These are phyloP conservation scores for Orchesella flavescens DNA, from an alignment of 2,888 invertebrate genomes.

Conservation along the genomic window DNA sequence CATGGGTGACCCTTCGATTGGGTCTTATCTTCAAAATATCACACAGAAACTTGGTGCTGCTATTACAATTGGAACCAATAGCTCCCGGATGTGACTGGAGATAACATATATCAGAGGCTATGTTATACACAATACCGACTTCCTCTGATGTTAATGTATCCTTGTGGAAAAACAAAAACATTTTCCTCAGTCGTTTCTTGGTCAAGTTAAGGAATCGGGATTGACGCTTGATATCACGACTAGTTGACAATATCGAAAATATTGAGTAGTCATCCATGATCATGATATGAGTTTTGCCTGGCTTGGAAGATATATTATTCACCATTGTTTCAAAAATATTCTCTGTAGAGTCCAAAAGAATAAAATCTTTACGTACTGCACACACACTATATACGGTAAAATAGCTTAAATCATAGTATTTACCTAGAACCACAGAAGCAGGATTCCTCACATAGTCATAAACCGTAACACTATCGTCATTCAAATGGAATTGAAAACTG, in stretches of 20 bases:
- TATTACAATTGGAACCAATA: background rate
- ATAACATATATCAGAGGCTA: constrained; percentile 50
- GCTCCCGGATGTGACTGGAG: constrained; percentile 21
- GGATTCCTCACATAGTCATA: constrained; percentile 45
- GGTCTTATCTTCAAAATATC: constrained; percentile 58
- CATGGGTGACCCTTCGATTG: constrained; percentile 52
- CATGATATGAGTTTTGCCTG: constrained; percentile 47
- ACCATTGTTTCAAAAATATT: constrained; percentile 25
- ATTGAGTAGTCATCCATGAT: constrained; percentile 67
- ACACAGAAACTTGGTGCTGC: constrained; percentile 43
- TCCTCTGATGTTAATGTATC: constrained; percentile 48
- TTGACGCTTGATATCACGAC: constrained; percentile 9
- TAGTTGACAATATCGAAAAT: constrained; percentile 51
- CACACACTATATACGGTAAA: too few species aligned
- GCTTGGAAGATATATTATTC: constrained; percentile 18
- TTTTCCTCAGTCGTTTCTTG: constrained; percentile 35
- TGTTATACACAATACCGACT: constrained; percentile 47
- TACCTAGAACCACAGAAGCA: background rate
- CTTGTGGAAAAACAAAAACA: constrained; percentile 54
- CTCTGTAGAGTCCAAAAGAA: constrained; percentile 24
- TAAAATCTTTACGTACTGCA: too few species aligned
- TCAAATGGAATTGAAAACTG: background rate
- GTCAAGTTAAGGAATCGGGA: constrained; percentile 35
- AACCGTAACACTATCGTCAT: constrained; percentile 2
- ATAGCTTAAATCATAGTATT: too few species aligned